Evolutionary conservation across 2,113 vertebrate genomes (phyloP).

Genomic region (Cyprinodon variegatus): DNA sequence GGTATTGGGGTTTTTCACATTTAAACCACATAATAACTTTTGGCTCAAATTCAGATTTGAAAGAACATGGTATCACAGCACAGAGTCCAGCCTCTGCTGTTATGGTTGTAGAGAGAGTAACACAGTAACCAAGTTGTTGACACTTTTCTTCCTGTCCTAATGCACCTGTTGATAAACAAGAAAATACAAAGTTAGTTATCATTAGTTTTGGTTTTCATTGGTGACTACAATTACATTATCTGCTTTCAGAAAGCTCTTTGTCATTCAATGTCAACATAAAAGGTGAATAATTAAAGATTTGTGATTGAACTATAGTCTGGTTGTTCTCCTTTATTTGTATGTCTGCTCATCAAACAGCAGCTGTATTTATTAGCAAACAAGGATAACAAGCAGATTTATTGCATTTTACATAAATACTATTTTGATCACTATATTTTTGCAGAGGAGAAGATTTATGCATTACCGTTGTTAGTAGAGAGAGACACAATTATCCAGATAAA

Average conservation of each 20-base stretch:
- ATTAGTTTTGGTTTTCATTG: too few relatives aligned
- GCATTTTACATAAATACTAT: neutral
- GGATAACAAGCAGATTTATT: too few relatives aligned
- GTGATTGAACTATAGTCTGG: neutral
- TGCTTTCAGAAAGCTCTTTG: neutral
- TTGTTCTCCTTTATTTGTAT: neutral
- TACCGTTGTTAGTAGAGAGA: neutral
- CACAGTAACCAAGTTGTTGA: accelerated
- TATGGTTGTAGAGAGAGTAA: slow-evolving; percentile 8
- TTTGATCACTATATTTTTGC: too few relatives aligned
- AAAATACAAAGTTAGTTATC: too few relatives aligned
- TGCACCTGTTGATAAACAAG: slow-evolving; percentile 3
- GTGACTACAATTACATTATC: neutral
- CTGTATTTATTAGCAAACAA: neutral
- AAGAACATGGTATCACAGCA: slow-evolving; percentile 55
- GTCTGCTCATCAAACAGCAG: neutral
- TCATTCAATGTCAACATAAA: neutral
- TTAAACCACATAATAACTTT: slow-evolving; percentile 46
- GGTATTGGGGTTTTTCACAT: neutral
- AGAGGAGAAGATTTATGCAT: neutral
- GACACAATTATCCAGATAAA: neutral
- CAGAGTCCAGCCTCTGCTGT: slow-evolving; percentile 59
- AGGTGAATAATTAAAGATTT: accelerated
- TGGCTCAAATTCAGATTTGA: accelerated
- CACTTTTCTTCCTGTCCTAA: accelerated